phyloP scores from a whole-genome alignment of 2,797 vertebrate species.

The Tragelaphus eurycerus region DNA sequence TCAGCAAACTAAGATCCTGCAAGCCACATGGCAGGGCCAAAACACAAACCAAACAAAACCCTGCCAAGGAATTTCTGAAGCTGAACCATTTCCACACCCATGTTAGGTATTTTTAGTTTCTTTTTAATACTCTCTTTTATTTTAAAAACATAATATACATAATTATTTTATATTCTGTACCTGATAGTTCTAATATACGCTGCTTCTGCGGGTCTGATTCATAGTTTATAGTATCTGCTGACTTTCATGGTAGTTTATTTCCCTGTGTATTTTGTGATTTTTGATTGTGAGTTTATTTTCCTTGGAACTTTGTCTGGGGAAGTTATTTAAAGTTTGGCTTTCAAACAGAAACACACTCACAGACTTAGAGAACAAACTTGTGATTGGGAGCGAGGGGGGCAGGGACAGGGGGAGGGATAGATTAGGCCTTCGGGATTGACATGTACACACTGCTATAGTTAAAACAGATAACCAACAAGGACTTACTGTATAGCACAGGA shows the following conservation, averaged over 20 bases:
- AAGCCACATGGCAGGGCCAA: background rate
- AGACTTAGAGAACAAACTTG: background rate
- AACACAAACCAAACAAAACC: background rate
- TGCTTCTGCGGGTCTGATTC: background rate
- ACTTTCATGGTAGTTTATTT: background rate
- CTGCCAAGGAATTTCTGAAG: background rate
- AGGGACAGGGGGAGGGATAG: background rate
- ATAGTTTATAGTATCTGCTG: background rate
- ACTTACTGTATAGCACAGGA: background rate
- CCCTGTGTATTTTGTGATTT: background rate
- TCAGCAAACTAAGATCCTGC: background rate
- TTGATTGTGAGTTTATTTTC: constrained; percentile 24
- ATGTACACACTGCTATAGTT: background rate
- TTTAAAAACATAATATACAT: background rate
- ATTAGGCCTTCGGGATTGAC: background rate
- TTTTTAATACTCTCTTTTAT: background rate
- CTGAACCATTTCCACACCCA: background rate
- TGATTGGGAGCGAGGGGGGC: background rate
- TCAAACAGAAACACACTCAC: background rate
- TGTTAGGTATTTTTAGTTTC: background rate
- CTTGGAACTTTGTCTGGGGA: background rate
- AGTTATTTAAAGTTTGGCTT: constrained; percentile 45
- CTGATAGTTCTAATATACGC: background rate
- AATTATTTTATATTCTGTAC: background rate
- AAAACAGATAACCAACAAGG: background rate